Evolutionary conservation across 2,113 vertebrate genomes (phyloP).

Genomic region (Hyaena hyaena): DNA sequence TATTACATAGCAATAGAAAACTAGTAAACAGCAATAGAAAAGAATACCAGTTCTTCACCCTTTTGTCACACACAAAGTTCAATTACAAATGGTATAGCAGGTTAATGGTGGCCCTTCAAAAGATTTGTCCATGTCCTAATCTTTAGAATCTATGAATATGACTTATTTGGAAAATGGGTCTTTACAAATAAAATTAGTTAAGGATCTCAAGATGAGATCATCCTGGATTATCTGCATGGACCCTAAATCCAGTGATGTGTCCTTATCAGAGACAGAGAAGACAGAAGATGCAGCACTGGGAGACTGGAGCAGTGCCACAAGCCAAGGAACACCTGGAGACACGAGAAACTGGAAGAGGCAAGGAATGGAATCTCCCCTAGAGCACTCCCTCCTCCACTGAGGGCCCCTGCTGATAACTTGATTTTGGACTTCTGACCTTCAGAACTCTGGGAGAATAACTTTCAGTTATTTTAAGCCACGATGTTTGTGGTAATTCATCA

Average conservation of each 20-base stretch:
- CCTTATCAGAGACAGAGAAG: neutral
- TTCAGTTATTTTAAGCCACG: neutral
- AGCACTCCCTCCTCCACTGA: neutral
- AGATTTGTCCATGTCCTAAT: neutral
- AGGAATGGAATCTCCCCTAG: neutral
- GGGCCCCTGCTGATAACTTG: neutral
- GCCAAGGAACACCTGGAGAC: neutral
- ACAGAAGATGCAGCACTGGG: neutral
- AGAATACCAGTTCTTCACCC: neutral
- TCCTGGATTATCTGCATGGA: neutral
- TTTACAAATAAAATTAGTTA: neutral
- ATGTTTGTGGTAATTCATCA: neutral
- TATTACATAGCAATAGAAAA: neutral
- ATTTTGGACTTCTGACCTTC: neutral
- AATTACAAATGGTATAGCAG: neutral
- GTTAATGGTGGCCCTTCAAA: neutral
- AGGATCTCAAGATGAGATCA: neutral
- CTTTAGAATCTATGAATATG: neutral
- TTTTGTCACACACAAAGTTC: neutral
- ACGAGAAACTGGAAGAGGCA: neutral
- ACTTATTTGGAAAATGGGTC: neutral
- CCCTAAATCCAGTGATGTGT: neutral
- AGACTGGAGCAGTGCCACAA: neutral
- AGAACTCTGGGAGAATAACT: slow-evolving; percentile 9
- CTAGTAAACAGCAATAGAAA: neutral